Percentiles rank a stretch among this genome's conserved stretches.
Conservation (phyloP, 2,797 vertebrate species). For the Allochrocebus solatus region DNA sequence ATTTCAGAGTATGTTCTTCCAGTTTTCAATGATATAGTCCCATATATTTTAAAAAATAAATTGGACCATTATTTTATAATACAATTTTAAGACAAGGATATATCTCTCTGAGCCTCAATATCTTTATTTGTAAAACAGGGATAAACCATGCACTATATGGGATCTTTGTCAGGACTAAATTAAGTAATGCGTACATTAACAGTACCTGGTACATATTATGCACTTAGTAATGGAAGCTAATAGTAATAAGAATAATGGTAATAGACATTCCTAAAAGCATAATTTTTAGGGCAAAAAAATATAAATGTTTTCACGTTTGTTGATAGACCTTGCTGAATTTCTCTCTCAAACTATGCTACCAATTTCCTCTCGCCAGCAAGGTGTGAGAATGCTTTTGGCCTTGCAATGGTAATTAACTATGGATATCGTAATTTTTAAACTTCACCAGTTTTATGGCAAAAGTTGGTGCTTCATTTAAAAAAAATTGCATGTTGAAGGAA, state of each 20-base stretch:
- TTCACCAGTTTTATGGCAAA: slow-evolving; percentile 6
- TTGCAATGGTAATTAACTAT: neutral
- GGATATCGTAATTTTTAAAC: slow-evolving; percentile 22
- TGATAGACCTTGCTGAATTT: slow-evolving; percentile 10
- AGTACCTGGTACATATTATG: neutral
- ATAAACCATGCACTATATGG: neutral
- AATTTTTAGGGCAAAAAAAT: neutral
- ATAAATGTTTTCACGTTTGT: slow-evolving; percentile 14
- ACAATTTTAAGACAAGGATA: neutral
- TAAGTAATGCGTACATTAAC: neutral
- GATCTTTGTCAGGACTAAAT: neutral
- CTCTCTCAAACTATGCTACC: neutral
- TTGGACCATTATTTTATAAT: neutral
- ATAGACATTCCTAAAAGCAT: neutral
- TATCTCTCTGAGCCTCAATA: neutral
- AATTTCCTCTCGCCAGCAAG: neutral
- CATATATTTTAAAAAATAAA: neutral
- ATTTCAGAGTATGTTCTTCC: neutral
- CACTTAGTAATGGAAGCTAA: neutral
- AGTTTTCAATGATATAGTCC: neutral
- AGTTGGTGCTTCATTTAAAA: neutral
- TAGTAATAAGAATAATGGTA: neutral
- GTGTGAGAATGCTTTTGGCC: neutral
- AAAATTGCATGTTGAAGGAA: neutral
- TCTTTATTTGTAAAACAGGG: slow-evolving; percentile 22